phyloP scores from a whole-genome alignment of 2,797 vertebrate species.

The Saxicola maurus region DNA sequence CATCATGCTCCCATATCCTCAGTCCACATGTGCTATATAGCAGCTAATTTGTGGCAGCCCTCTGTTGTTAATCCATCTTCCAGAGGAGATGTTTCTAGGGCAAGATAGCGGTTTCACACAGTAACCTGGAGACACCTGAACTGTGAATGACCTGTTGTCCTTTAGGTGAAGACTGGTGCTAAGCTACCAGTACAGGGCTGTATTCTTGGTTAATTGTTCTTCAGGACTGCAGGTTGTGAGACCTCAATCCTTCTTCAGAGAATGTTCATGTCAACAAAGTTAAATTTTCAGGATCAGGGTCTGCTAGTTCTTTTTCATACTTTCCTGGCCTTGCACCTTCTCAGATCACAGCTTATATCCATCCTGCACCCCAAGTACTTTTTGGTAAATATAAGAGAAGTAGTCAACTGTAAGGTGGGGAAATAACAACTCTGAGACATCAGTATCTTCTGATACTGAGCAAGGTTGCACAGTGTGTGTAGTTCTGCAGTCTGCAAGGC shows the following conservation, averaged over 20 bases:
- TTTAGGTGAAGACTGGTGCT: background rate
- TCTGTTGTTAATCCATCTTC: background rate
- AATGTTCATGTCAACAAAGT: background rate
- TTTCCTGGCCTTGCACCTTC: background rate
- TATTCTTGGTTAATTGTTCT: background rate
- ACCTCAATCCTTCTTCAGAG: background rate
- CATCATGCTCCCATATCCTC: background rate
- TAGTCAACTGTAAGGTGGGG: background rate
- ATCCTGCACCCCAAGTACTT: background rate
- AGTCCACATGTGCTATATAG: background rate
- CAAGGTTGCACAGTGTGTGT: background rate
- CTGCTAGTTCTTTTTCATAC: background rate
- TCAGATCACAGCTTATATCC: background rate
- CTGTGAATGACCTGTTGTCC: background rate
- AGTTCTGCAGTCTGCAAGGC: background rate
- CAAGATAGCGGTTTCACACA: background rate
- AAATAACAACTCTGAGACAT: background rate
- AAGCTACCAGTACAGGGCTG: background rate
- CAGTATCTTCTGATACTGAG: background rate
- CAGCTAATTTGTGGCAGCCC: background rate
- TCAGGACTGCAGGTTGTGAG: background rate
- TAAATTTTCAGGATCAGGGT: background rate
- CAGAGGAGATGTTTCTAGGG: background rate
- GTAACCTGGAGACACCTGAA: background rate
- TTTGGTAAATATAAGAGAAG: background rate